Percentiles rank a stretch among this genome's conserved stretches.
Conservation (phyloP, 2,888 invertebrate species). For the Exocentrus adspersus region DNA sequence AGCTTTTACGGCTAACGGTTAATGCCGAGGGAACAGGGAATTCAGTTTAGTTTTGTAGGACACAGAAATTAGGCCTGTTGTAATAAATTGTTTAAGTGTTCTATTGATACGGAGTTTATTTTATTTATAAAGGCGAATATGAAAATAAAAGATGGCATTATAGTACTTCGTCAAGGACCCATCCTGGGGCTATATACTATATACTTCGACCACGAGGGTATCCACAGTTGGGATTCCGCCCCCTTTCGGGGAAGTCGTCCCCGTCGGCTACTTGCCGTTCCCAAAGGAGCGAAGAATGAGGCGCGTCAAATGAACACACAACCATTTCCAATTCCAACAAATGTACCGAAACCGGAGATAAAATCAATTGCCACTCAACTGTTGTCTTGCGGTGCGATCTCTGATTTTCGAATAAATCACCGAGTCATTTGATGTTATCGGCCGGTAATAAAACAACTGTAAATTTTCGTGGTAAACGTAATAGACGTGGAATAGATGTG, state of each 20-base stretch:
- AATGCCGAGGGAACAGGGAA: background rate
- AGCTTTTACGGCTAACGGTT: conserved; percentile 20
- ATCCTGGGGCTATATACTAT: too few species aligned
- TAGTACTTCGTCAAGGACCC: too few species aligned
- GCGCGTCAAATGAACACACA: conserved; percentile 49
- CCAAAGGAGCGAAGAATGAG: conserved; percentile 43
- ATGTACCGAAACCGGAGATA: conserved; percentile 56
- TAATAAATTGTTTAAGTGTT: too few species aligned
- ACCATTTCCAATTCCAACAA: conserved; percentile 55
- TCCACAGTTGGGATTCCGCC: conserved; percentile 19
- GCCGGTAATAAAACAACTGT: conserved; percentile 38
- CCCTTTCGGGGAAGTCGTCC: conserved; percentile 29
- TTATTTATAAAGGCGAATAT: too few species aligned
- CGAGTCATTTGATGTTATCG: conserved; percentile 47
- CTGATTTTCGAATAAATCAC: conserved; percentile 55
- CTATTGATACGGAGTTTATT: too few species aligned
- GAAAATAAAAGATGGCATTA: too few species aligned
- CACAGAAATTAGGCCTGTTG: too few species aligned
- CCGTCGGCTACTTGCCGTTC: conserved; percentile 43
- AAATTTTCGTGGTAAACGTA: conserved; percentile 35
- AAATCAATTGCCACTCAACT: conserved; percentile 57
- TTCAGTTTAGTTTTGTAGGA: too few species aligned
- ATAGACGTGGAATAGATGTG: conserved; percentile 18
- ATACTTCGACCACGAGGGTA: background rate
- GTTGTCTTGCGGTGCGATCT: conserved; percentile 50